These are phyloP conservation scores for Cryptosula pallasiana DNA, from an alignment of 2,888 invertebrate genomes.

Conservation along the genomic window DNA sequence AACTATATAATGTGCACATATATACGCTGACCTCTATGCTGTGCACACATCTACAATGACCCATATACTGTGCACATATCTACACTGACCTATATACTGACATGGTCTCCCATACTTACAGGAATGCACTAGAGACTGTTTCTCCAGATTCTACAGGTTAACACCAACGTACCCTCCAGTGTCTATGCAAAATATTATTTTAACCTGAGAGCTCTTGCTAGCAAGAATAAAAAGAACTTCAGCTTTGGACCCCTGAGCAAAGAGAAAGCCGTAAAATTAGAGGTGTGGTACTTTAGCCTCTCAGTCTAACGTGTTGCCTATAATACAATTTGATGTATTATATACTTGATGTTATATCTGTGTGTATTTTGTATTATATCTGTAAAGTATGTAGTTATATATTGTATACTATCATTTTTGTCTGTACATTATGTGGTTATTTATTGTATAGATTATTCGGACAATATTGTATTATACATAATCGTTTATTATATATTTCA, in stretches of 20 bases:
- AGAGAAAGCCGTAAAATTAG: constrained; percentile 90
- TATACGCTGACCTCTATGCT: no score
- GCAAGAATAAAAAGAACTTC: constrained; percentile 87
- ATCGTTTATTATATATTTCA: neutral
- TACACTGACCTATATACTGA: no score
- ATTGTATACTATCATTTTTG: no score
- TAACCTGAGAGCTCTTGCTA: constrained; percentile 91
- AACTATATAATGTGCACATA: no score
- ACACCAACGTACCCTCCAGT: constrained; percentile 98
- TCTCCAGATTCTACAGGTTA: constrained; percentile 95
- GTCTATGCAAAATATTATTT: constrained; percentile 99
- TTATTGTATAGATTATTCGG: no score
- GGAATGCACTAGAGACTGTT: constrained; percentile 99
- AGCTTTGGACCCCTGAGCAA: constrained; percentile 75
- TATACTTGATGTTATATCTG: neutral
- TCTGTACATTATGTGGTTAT: no score
- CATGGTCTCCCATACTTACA: constrained; percentile 42
- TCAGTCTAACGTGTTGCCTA: neutral
- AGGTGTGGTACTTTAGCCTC: constrained; percentile 54
- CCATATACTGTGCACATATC: no score
- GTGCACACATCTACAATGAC: no score
- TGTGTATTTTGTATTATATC: no score
- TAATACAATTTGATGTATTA: neutral
- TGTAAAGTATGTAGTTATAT: no score
- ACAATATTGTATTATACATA: no score